These are phyloP conservation scores for Heliconius cydno DNA, from an alignment of 2,888 invertebrate genomes.

Conservation along the genomic window DNA sequence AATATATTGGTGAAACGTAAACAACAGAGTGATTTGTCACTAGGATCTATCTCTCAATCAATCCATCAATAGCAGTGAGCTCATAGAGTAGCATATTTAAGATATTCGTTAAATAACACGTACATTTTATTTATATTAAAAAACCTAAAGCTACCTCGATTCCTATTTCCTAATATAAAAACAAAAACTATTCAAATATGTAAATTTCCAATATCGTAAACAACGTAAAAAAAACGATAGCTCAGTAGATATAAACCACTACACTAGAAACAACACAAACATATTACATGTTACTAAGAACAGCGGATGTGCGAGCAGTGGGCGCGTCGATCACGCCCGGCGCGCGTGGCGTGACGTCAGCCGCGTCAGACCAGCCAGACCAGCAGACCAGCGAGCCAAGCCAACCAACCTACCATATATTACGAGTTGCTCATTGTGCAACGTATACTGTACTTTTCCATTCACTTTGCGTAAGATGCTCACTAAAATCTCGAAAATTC, in stretches of 20 bases:
- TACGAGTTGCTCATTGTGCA: constrained; percentile 45
- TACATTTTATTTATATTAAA: background rate
- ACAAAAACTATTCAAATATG: background rate
- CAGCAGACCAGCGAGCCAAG: background rate
- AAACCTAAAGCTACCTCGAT: background rate
- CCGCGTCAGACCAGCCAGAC: constrained; percentile 58
- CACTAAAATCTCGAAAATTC: background rate
- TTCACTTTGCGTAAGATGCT: constrained; percentile 61
- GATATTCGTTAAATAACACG: no score
- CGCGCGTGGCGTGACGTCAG: constrained; percentile 72
- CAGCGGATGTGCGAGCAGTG: constrained; percentile 56
- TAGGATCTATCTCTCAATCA: background rate
- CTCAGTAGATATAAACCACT: constrained; percentile 28
- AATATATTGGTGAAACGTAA: background rate
- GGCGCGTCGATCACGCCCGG: constrained; percentile 71
- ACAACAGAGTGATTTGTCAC: background rate
- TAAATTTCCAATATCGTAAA: constrained; percentile 25
- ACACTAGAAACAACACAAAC: constrained; percentile 42
- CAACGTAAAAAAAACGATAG: constrained; percentile 27
- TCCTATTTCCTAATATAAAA: background rate
- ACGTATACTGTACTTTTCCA: constrained; percentile 67
- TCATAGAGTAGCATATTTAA: background rate
- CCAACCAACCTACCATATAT: background rate
- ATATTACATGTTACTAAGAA: constrained; percentile 49
- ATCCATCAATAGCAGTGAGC: background rate